phyloP scores from a whole-genome alignment of 2,113 vertebrate species.

The Chionomys nivalis region DNA sequence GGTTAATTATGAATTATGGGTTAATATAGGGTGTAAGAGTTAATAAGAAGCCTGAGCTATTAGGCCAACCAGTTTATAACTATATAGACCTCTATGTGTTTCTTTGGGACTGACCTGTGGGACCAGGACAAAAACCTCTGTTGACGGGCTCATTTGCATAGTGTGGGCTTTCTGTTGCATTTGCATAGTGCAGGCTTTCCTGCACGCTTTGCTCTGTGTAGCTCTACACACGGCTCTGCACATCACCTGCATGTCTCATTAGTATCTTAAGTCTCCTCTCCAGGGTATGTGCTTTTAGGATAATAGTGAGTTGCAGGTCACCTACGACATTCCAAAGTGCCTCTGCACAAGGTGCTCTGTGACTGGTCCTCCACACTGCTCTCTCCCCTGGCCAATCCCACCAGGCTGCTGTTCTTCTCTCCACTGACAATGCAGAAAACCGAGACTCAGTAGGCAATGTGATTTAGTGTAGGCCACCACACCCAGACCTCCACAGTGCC shows the following conservation, averaged over 20 bases:
- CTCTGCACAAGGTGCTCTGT: not conserved
- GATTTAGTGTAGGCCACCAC: not conserved
- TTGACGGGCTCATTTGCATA: not conserved
- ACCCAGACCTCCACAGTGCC: not conserved
- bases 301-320: not conserved
- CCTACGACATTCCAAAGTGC: not conserved
- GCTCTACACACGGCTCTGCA: not conserved
- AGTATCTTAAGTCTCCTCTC: not conserved
- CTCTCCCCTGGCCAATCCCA: not conserved
- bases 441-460: not conserved
- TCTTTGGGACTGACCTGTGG: no score
- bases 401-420: not conserved
- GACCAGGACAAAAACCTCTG: no score
- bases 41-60: no score
- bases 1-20: no score
- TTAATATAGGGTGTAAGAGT: no score
- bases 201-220: not conserved
- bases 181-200: not conserved
- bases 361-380: not conserved
- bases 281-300: not conserved
- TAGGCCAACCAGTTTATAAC: no score
- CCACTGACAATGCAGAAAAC: not conserved
- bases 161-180: no score
- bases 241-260: not conserved
- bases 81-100: no score